These are phyloP conservation scores for Coreoperca whiteheadi DNA, from an alignment of 2,113 vertebrate species.

Conservation along the genomic window DNA sequence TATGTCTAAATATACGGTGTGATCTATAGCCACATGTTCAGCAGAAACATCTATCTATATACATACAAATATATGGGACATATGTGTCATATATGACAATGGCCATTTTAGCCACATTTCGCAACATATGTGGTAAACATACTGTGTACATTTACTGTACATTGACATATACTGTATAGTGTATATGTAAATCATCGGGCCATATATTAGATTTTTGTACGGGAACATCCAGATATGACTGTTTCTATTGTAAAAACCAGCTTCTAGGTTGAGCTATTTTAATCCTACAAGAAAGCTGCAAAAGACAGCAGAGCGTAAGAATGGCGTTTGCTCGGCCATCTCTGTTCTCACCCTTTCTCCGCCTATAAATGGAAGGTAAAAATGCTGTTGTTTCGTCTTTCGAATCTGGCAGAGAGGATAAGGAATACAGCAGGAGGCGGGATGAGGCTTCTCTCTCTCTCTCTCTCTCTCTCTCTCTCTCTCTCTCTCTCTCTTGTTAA, in stretches of 20 bases:
- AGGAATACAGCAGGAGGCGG: constrained; percentile 12
- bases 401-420: constrained; percentile 12
- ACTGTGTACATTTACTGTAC: no score
- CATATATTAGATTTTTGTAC: neutral
- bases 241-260: neutral
- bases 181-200: neutral
- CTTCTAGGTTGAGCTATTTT: neutral
- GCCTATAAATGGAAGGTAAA: constrained; percentile 3
- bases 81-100: no score
- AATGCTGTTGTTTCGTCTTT: constrained; percentile 10
- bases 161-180: neutral
- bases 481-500: neutral
- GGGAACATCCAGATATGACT: neutral
- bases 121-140: no score
- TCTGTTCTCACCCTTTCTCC: neutral
- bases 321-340: neutral
- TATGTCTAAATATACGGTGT: neutral
- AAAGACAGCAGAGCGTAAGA: neutral
- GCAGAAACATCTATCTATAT: no score
- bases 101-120: no score
- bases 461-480: constrained; percentile 12
- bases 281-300: neutral
- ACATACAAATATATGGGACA: no score
- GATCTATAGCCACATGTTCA: no score
- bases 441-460: neutral